Base-by-base conservation (phyloP, 1,140 invertebrate genomes). In the Octopus sinensis region DNA sequence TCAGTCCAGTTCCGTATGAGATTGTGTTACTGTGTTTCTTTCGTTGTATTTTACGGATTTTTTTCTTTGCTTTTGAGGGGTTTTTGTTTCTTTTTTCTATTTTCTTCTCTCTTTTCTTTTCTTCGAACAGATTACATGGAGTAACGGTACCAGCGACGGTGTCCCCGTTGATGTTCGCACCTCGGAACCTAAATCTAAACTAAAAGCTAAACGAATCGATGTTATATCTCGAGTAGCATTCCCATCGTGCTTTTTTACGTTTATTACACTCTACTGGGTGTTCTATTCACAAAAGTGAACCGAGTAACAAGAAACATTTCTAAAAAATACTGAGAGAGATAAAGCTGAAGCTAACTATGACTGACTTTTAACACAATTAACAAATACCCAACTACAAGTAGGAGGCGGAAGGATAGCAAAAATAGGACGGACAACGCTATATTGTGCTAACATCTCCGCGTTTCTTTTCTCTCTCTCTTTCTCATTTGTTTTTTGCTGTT, bases 191-290 rank as follows among this genome's bases (percentile, higher is more conserved):
- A 77, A 53, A 43, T 77, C 76, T 7, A 77, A 77, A 43, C 6
- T 77, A 9, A 77, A 77, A 77, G 88, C 87, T 1, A 84, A 84
- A 53, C 80, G 78, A 76, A 90, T 98, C 82, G 96, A 98, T 90
- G 93, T 94, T 85, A 93, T 95, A 0, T 95, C 96, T 0, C 92
- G 96, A 54, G 91, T 97, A 78, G 90, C 96, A 23, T 98, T 98
- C 89, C 96, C 96, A 4, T 92, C 95, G 4, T 95, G 95, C 1
- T 97, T 97, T 88, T 93, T 93, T 0, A 89, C 96, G 0, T 94
- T 97, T 73, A 97, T 97, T 87, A 88, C 97, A 51, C 93, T 94
- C 87, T 98, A 97, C 90, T 98, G 96, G 96, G 91, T 96, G 82
- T 92, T 94, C 68, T 96, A 96, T 90, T 83, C 85, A 78, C n/a